phyloP scores from a whole-genome alignment of 2,113 vertebrate species.

The Desmodus rotundus region DNA sequence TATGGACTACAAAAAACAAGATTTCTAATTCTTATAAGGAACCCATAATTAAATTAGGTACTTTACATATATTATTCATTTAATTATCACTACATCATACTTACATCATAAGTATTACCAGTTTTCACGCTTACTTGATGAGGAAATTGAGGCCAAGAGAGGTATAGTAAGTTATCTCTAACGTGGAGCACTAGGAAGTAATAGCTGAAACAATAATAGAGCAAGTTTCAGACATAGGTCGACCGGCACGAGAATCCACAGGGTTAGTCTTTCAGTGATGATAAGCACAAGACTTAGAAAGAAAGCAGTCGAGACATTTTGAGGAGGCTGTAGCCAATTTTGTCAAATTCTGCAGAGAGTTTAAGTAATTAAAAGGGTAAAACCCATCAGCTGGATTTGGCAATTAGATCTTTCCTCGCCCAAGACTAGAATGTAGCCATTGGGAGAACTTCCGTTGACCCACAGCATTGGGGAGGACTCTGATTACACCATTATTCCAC shows the following conservation, averaged over 20 bases:
- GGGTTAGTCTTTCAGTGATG: neutral
- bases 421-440: neutral
- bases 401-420: neutral
- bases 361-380: neutral
- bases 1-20: too few relatives aligned
- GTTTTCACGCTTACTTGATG: neutral
- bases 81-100: neutral
- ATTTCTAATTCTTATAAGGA: neutral
- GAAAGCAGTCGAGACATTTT: neutral
- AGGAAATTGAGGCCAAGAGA: neutral
- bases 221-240: neutral
- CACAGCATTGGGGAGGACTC: neutral
- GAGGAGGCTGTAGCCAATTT: neutral
- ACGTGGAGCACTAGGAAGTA: neutral
- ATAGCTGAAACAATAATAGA: too few relatives aligned
- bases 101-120: neutral
- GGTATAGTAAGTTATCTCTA: neutral
- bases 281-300: neutral
- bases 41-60: neutral
- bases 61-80: neutral
- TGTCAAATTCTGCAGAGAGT: neutral
- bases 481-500: too few relatives aligned
- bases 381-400: neutral
- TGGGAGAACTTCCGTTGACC: neutral
- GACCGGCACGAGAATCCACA: neutral